These are phyloP conservation scores for Lasioglossum marginatum DNA, from an alignment of 2,888 invertebrate species.

Conservation along the genomic window DNA sequence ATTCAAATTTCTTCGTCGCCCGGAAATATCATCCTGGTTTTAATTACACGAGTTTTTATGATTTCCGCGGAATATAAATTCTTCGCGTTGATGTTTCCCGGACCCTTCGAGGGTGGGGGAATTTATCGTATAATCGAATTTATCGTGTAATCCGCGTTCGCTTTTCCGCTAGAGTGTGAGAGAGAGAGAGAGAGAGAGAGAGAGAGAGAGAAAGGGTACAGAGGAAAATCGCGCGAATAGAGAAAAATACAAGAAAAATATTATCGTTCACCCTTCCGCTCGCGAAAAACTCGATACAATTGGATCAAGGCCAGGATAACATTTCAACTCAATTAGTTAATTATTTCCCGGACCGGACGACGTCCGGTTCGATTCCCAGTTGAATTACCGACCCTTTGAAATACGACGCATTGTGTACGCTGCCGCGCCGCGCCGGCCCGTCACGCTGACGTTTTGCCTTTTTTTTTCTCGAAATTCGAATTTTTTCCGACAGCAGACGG, in stretches of 20 bases:
- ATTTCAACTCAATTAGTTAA: slow-evolving; percentile 27
- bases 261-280: background rate
- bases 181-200: too few relatives aligned
- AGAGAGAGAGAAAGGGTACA: background rate
- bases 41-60: slow-evolving; percentile 1
- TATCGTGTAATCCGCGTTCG: background rate
- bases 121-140: slow-evolving; percentile 4
- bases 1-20: background rate
- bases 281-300: slow-evolving; percentile 10
- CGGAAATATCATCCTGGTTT: background rate
- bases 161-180: background rate
- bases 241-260: background rate
- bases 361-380: slow-evolving; percentile 6
- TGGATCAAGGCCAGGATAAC: slow-evolving; percentile 9
- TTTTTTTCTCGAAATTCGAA: slow-evolving; percentile 8
- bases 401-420: background rate
- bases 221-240: background rate
- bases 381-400: slow-evolving; percentile 13
- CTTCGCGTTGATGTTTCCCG: background rate
- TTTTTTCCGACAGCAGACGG: slow-evolving; percentile 23
- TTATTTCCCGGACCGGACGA: slow-evolving; percentile 12
- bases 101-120: background rate
- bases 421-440: background rate
- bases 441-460: background rate
- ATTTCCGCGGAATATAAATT: background rate